Base-by-base conservation (phyloP, 2,888 invertebrate genomes). In the Heliconius ismenius region DNA sequence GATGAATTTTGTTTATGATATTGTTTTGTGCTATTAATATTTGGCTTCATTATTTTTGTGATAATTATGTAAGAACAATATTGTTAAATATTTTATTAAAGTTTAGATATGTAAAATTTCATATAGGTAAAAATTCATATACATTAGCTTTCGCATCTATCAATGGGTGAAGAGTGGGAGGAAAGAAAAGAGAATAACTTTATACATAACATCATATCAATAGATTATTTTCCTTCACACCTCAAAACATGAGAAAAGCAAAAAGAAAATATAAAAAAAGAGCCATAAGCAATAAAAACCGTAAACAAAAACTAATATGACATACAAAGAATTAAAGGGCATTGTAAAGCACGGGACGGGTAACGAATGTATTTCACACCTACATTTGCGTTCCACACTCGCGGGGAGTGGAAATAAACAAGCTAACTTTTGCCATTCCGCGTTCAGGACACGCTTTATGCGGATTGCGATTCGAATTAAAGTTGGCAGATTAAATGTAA, bases 381-480 rank as follows among this genome's bases (percentile, higher is more conserved):
- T 87, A 84, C 85, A 85, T 87, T 86, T 86, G 87, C 87, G 87
- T 87, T 85, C 86, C 83, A 84, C 84, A 86, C 86, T 87, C 87
- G 86, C 87, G 86, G 84, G 85, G 87, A 88, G 87, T 88, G 87
- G 87, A 85, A 87, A 91, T 89, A 91, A 91, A 91, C 91, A 91
- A 89, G 89, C 86, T 85, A 90, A 91, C 90, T 91, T 91, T 90
- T 85, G 86, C 89, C 88, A 90, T 91, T 90, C 83, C 85, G 84
- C 86, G 88, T 87, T 83, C 79, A 81, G 82, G 85, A 83, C 86
- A 82, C 87, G 84, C 86, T 87, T 88, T 86, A 87, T 87, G 86
- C 84, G 84, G 83, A 82, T 82, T 83, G 82, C 83, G 83, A 58
- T 86, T 87, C 82, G 82, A 85, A 89, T 90, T 88, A 88, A 88